Evolutionary conservation across 2,113 vertebrate genomes (phyloP), one percentile per base, ranked within the genome.

Genomic region (Dipodomys merriami): DNA sequence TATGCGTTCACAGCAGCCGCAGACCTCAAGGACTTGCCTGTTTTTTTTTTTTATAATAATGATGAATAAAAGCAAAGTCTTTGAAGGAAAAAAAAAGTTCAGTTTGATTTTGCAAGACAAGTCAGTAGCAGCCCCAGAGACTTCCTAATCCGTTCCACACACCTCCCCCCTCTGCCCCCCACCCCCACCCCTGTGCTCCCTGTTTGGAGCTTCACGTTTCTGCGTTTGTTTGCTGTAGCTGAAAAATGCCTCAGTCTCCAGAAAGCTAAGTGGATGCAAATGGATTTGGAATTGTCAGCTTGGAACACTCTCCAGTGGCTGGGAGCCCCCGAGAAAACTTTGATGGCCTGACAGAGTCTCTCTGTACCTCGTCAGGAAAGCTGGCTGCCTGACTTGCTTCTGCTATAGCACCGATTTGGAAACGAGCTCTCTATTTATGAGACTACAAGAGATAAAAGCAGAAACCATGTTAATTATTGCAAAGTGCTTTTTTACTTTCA

Each of bases 41-140:
- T 81, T 90, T n/a, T n/a, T n/a, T n/a, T n/a, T n/a, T n/a, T 57
- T 86, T 89, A 68, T 80, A 90, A 93, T 39, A 72, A 96, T 64
- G 85, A 94, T 83, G 91, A 95, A 91, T 83, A 53, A 71, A 94
- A 88, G 76, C 72, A 88, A 81, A 91, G 72, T 49, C 93, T 95
- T 90, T 94, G 91, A 96, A 95, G 95, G 86, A 91, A 87, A 87
- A 86, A 91, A 87, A 87, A 68, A 85, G 62, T 90, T 95, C 83
- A 73, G 94, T 96, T 96, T 93, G 87, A 92, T 93, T 96, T 93
- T 94, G 91, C 74, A 76, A 95, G 91, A 90, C 62, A 46, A 95
- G 88, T 72, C 87, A 74, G 94, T 46, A 57, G 74, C n/a, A 46
- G 57, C 85, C 80, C 73, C 87, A 76, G 92, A 96, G 91, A 85